Evolutionary conservation across 2,113 vertebrate genomes (phyloP).

Genomic region (Rousettus leschenaultii): DNA sequence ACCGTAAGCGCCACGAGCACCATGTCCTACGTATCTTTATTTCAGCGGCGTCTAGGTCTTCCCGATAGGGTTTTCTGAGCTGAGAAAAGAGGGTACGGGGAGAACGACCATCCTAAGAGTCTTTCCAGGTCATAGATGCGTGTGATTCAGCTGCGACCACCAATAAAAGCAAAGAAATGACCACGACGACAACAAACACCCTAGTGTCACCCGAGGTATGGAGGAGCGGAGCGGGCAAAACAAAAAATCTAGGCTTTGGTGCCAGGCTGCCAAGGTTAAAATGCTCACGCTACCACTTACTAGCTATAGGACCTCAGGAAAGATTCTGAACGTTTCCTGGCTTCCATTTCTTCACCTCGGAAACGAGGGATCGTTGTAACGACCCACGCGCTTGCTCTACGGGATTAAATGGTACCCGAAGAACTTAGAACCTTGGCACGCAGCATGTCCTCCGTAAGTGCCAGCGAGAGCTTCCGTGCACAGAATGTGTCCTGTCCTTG

Average conservation of each 20-base stretch:
- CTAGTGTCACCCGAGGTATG: not conserved
- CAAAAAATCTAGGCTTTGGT: not conserved
- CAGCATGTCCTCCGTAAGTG: not conserved
- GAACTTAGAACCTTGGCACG: not conserved
- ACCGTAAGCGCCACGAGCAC: not conserved
- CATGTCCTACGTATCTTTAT: not conserved
- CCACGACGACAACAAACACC: not conserved
- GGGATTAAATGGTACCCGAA: not conserved
- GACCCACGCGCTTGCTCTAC: not conserved
- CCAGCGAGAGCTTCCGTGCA: not conserved
- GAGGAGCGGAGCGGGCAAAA: not conserved
- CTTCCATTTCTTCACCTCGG: not conserved
- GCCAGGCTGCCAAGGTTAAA: not conserved
- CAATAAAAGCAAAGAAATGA: not conserved
- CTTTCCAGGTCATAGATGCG: not conserved
- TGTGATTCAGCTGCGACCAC: not conserved
- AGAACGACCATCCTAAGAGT: not conserved
- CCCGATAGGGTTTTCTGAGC: not conserved
- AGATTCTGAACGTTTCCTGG: not conserved
- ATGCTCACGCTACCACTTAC: not conserved
- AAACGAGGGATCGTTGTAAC: not conserved
- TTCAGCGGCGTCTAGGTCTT: not conserved
- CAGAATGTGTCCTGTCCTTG: not conserved
- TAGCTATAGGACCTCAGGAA: not conserved
- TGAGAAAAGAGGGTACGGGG: rapidly evolving